Base-by-base conservation (phyloP, 2,113 vertebrate species). In the Macaca nemestrina region DNA sequence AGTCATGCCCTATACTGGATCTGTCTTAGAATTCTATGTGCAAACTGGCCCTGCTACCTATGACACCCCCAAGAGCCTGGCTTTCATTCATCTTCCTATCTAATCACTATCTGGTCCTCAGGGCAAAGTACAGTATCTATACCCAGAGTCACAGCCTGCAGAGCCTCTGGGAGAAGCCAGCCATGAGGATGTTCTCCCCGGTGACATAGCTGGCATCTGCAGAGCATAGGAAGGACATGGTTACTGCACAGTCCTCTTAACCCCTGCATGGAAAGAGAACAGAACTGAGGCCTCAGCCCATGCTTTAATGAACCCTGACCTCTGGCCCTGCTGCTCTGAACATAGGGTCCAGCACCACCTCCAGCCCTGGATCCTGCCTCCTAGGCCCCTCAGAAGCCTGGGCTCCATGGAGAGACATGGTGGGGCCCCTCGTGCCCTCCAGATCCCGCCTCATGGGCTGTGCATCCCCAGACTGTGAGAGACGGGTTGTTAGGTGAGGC, bases 171-270 rank as follows among this genome's bases (percentile, higher is more conserved):
- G 78, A 43, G 25, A 99, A 99, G 70, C 99, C 98, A 0, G 98
- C 98, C 50, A 98, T 98, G 6, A 98, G 97, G 45, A 98, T 83
- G 2, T 98, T 99, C 97, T 99, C 99, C 72, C 98, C 98, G 0
- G 98, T 99, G 97, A 99, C 99, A 94, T 99, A 99, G 0, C 98
- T 98, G 2, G 98, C 98, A 0, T 99, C 98, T 1, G 98, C 96
- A 0, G 99, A 98, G 96, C 99, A 99, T 85, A 99, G 95, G 98
- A 99, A 99, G 1, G 99, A 98, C 0, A 98, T 97, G n/a, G 98
- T 97, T 8, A 98, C 98, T 0, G 98, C 98, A 1, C 99, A 98
- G 14, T 99, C 99, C 68, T 99, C 98, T 1, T 99, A 98, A 22
- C 98, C 99, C 99, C 5, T 99, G 86, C 9, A 32, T 4, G 14